A percentile compares a stretch with the other conserved stretches of the same genome.
These are phyloP conservation scores for Spodoptera litura DNA, from an alignment of 1,140 invertebrate genomes.

Conservation along the genomic window DNA sequence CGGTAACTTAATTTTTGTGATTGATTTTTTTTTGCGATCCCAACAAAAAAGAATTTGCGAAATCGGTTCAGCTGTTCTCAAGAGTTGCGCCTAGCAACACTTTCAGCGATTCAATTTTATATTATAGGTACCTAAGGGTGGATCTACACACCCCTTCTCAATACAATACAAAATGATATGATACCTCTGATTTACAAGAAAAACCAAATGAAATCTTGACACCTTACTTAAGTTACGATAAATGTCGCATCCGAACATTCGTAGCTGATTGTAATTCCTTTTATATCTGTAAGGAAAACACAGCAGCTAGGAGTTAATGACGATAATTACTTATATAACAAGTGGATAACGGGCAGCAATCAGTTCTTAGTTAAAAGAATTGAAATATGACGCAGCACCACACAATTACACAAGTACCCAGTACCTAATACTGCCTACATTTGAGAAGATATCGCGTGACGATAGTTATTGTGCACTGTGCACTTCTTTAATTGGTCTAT, in stretches of 20 bases:
- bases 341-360: slow-evolving; percentile 33
- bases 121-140: no score
- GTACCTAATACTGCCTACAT: no score
- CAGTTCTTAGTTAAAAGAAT: neutral
- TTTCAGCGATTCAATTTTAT: no score
- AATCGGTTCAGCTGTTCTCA: no score
- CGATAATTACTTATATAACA: slow-evolving; percentile 38
- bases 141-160: neutral
- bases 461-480: neutral
- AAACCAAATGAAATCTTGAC: neutral
- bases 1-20: no score
- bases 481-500: neutral
- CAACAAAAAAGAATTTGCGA: no score
- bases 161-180: no score
- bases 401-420: neutral
- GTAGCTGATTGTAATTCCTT: slow-evolving; percentile 23
- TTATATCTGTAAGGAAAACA: slow-evolving; percentile 34
- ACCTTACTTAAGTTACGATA: no score
- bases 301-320: slow-evolving; percentile 10
- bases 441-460: neutral
- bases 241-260: neutral
- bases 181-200: neutral
- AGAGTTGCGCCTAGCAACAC: no score
- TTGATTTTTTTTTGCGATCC: no score
- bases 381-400: neutral